Base-by-base conservation (phyloP, 2,888 invertebrate genomes). In the Itoplectis maculator region DNA sequence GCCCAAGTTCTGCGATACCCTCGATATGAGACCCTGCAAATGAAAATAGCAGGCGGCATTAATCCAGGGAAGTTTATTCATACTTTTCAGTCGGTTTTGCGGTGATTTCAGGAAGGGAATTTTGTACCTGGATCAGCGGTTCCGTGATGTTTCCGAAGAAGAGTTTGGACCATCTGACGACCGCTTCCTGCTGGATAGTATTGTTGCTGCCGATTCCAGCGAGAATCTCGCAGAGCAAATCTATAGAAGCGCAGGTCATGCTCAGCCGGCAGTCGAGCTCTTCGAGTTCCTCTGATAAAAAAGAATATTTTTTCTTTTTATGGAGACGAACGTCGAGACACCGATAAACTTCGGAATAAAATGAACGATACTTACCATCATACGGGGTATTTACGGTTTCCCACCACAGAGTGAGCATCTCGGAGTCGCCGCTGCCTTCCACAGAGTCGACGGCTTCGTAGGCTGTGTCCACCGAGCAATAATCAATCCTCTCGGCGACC, bases 381-480 rank as follows among this genome's bases (percentile, higher is more conserved):
- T 89, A 89, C 37, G 89, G 87, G 56, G 87, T 86, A 73, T 91
- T 90, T 15, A 88, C 86, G 23, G 86, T 90, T 81, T 91, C 88
- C 88, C 87, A 89, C 92, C 92, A 92, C n/a, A 90, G 88, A 45
- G 88, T 85, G 90, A 91, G 73, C 49, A 88, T 92, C 49, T 89
- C 90, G 7, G 91, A 88, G 75, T 92, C 92, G 35, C 91, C 91
- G 78, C 88, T 88, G 9, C 90, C 88, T 69, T 94, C 94, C 79
- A 95, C 93, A 35, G 95, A 94, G 91, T 95, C 95, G 9, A 95
- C 93, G 20, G 95, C 95, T 79, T 95, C 95, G 79, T 94, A 94
- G 51, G 94, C 94, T 54, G 93, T 93, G 88, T 96, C 95, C 74
- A 95, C 95, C 73, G 94, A 94, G 83, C 94, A 93, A 90, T 93